Percentiles rank a stretch among this genome's conserved stretches.
Evolutionary conservation across 2,888 invertebrate species (phyloP).

Genomic region (Drosophila neonasuta): DNA sequence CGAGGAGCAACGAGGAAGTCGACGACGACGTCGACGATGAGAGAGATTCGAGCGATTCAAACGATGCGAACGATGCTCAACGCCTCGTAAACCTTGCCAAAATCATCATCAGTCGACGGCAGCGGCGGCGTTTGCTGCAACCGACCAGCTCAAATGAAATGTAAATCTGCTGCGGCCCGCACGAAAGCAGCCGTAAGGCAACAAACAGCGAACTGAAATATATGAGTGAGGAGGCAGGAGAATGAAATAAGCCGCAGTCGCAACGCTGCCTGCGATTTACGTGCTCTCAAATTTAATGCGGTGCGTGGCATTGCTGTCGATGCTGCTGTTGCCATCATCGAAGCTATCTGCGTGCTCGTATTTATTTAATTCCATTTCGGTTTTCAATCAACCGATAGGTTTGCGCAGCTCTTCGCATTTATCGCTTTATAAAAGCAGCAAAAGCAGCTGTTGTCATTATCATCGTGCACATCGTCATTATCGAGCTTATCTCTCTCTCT

Average conservation of each 20-base stretch:
- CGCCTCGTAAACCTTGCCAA: constrained; percentile 70
- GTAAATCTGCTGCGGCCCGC: constrained; percentile 64
- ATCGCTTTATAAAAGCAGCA: constrained; percentile 50
- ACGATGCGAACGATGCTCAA: constrained; percentile 45
- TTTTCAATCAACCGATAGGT: constrained; percentile 73
- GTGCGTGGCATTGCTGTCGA: constrained; percentile 57
- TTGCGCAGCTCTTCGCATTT: constrained; percentile 57
- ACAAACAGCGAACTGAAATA: constrained; percentile 27
- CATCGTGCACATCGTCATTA: constrained; percentile 25
- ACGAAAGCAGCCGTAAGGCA: constrained; percentile 51
- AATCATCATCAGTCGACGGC: constrained; percentile 53
- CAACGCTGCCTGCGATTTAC: constrained; percentile 44
- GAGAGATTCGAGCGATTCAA: constrained; percentile 19
- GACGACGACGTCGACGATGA: constrained; percentile 2
- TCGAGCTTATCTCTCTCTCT: constrained; percentile 1
- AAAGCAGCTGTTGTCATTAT: constrained; percentile 51
- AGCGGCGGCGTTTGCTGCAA: constrained; percentile 26
- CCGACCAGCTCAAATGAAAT: constrained; percentile 62
- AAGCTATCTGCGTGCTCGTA: constrained; percentile 51
- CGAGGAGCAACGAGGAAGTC: neutral
- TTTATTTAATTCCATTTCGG: constrained; percentile 75
- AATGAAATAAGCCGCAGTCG: constrained; percentile 51
- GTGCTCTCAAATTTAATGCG: constrained; percentile 68
- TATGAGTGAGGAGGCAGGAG: constrained; percentile 4
- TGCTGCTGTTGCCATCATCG: constrained; percentile 12